Evolutionary conservation across 37 sponge, comb jelly and placozoan genomes (phyloP).

Genomic region (Cliona cf. orientalis): DNA sequence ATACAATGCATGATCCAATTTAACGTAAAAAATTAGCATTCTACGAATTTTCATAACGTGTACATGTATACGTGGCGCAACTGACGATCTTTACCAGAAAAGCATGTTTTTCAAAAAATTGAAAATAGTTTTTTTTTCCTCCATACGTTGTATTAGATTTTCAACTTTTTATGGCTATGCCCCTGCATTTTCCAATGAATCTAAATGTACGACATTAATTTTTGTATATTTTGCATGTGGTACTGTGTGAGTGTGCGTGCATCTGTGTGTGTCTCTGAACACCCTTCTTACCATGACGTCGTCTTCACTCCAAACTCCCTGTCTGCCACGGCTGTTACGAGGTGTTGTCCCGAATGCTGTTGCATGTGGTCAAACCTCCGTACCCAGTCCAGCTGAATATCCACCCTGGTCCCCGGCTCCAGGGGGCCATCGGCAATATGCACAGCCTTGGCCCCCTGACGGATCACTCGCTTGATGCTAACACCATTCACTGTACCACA

Average conservation of each 20-base stretch:
- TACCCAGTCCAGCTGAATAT: conserved; percentile 86
- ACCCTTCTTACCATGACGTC: conserved; percentile 74
- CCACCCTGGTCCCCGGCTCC: conserved; percentile 65
- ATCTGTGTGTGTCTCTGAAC: not conserved
- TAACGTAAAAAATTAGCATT: too few relatives aligned
- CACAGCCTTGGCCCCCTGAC: conserved; percentile 78
- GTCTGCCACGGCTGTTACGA: conserved; percentile 93
- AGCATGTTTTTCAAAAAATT: too few relatives aligned
- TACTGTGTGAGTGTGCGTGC: conserved; percentile 16
- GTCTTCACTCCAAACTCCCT: conserved; percentile 86
- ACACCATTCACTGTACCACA: conserved; percentile 68
- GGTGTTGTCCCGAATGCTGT: conserved; percentile 98
- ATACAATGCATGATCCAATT: too few relatives aligned
- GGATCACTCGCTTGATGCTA: conserved; percentile 72
- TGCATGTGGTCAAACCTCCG: conserved; percentile 99
- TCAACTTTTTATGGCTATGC: too few relatives aligned
- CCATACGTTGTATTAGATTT: too few relatives aligned
- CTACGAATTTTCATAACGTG: too few relatives aligned
- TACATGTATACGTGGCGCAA: too few relatives aligned
- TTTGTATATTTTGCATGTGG: too few relatives aligned
- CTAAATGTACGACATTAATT: too few relatives aligned
- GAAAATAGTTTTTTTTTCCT: too few relatives aligned
- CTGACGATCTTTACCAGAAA: too few relatives aligned
- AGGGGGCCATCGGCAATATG: conserved; percentile 68
- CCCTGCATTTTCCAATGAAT: too few relatives aligned